Evolutionary conservation across 2,888 invertebrate species (phyloP).

Genomic region (Ennomos quercinarius): DNA sequence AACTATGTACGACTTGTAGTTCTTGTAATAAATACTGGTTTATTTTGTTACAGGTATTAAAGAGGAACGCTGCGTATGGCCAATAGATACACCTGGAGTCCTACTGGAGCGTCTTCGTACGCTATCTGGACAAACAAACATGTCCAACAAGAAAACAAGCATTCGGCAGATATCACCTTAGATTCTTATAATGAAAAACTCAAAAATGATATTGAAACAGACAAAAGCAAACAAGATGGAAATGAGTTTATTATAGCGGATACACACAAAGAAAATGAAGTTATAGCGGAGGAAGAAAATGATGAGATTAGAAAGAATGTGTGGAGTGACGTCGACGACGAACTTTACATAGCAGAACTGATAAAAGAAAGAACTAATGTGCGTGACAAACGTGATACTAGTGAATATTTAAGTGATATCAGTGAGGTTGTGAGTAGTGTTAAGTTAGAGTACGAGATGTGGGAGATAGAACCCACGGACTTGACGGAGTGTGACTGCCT

Average conservation of each 20-base stretch:
- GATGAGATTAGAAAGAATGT: conserved; percentile 76
- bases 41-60: conserved; percentile 75
- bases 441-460: conserved; percentile 87
- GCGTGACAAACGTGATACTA: conserved; percentile 81
- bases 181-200: conserved; percentile 36
- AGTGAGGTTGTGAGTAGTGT: conserved; percentile 85
- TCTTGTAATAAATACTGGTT: conserved; percentile 6
- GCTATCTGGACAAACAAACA: conserved; percentile 70
- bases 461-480: conserved; percentile 89
- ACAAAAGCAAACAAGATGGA: conserved; percentile 34
- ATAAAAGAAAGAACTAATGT: conserved; percentile 78
- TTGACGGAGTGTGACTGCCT: conserved; percentile 91
- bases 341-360: conserved; percentile 80
- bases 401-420: conserved; percentile 73
- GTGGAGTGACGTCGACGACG: conserved; percentile 81
- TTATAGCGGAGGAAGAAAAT: conserved; percentile 73
- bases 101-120: conserved; percentile 76
- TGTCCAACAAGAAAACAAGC: conserved; percentile 33
- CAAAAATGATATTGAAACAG: conserved; percentile 50
- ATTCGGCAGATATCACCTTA: conserved; percentile 22
- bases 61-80: conserved; percentile 80
- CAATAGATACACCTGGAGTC: conserved; percentile 73
- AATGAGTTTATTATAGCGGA: conserved; percentile 19
- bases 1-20: conserved; percentile 24
- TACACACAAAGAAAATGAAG: conserved; percentile 42